Percentiles rank a stretch among this genome's conserved stretches.
Conservation (phyloP, 2,888 invertebrate species). For the Schizaphis graminum region DNA sequence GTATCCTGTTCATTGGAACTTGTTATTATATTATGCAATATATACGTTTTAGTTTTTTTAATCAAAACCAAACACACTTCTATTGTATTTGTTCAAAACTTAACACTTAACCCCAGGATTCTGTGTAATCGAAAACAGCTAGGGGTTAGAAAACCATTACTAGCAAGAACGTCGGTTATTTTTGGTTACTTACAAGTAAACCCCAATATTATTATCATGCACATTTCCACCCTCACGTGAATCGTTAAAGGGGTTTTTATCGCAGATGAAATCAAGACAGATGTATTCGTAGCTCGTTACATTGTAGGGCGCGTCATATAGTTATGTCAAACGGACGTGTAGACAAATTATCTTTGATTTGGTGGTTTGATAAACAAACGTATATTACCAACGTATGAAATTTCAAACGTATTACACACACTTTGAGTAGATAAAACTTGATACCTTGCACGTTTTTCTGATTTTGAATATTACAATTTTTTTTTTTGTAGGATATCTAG, state of each 20-base stretch:
- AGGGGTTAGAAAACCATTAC: constrained; percentile 44
- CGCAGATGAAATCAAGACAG: constrained; percentile 52
- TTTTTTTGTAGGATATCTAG: not conserved
- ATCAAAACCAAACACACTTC: constrained; percentile 37
- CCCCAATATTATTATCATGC: constrained; percentile 50
- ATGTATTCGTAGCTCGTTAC: constrained; percentile 41
- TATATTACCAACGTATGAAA: not conserved
- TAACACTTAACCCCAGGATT: constrained; percentile 1
- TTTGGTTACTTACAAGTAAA: constrained; percentile 57
- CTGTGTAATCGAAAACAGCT: constrained; percentile 38
- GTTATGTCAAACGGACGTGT: constrained; percentile 39
- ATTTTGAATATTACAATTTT: not conserved
- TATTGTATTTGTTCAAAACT: constrained; percentile 29
- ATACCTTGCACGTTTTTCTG: not conserved
- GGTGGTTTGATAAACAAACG: constrained; percentile 1
- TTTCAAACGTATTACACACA: not conserved
- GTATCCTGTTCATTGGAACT: not conserved
- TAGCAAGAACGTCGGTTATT: constrained; percentile 39
- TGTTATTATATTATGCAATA: not conserved
- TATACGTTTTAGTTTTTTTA: not conserved
- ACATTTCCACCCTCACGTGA: constrained; percentile 25
- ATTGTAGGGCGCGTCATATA: not conserved
- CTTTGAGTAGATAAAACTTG: not conserved
- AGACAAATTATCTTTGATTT: constrained; percentile 56
- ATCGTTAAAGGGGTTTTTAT: constrained; percentile 59